Conservation (phyloP, 2,888 invertebrate species). For the Micropterix aruncella region DNA sequence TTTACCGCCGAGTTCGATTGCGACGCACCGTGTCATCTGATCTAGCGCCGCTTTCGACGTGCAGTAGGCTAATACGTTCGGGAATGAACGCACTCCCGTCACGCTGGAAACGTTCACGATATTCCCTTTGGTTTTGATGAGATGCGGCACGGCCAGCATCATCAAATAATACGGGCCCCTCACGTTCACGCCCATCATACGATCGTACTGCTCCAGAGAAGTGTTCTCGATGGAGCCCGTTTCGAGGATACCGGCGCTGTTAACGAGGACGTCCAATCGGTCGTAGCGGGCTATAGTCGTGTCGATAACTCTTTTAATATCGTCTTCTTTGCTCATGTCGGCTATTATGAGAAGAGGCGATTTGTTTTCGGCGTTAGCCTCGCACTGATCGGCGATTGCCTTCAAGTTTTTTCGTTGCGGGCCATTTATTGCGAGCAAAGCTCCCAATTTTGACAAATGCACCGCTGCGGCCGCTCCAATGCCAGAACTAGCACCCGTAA, state of each 20-base stretch:
- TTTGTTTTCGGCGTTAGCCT: not conserved
- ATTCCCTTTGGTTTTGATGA: conserved; percentile 28
- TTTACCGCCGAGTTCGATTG: conserved; percentile 43
- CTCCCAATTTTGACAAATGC: not conserved
- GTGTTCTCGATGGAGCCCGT: conserved; percentile 30
- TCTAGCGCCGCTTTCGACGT: conserved; percentile 61
- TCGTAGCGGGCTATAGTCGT: conserved; percentile 21
- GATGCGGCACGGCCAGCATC: conserved; percentile 34
- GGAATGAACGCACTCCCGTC: conserved; percentile 49
- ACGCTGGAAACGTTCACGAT: conserved; percentile 46
- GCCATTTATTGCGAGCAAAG: not conserved
- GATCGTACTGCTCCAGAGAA: conserved; percentile 39
- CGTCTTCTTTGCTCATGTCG: conserved; percentile 32
- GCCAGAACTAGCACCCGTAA: not conserved
- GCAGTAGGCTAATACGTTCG: conserved; percentile 48
- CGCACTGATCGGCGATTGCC: not conserved
- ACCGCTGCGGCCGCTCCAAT: not conserved
- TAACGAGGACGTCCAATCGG: conserved; percentile 24
- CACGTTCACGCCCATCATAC: conserved; percentile 37
- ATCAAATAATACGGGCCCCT: conserved; percentile 24
- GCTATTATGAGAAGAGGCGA: not conserved
- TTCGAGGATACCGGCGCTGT: conserved; percentile 38
- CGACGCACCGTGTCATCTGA: conserved; percentile 55
- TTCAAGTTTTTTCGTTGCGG: not conserved
- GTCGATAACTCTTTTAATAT: conserved; percentile 56